A percentile compares a stretch with the other conserved stretches of the same genome.
These are phyloP conservation scores for Homarus americanus DNA, from an alignment of 1,140 invertebrate species.

Conservation along the genomic window DNA sequence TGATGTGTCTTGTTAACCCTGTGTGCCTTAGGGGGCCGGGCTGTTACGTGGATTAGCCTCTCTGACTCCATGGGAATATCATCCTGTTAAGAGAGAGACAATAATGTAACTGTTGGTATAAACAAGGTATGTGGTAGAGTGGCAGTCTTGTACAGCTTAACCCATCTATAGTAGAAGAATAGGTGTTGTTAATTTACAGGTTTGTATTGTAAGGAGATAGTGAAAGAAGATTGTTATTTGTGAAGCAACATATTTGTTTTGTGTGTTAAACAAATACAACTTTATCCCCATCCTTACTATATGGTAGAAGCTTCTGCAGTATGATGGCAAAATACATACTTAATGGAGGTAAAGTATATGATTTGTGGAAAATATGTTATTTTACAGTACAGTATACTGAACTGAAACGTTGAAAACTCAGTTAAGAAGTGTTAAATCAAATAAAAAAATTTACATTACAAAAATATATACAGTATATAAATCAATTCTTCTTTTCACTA, in stretches of 20 bases:
- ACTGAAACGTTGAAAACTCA: too few species aligned
- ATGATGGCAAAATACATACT: too few species aligned
- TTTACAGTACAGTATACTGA: too few species aligned
- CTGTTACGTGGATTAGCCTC: constrained; percentile 54
- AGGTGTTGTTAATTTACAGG: not conserved
- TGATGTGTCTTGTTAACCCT: constrained; percentile 53
- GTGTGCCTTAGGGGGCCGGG: constrained; percentile 53
- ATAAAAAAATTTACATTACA: not conserved
- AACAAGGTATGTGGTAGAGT: too few species aligned
- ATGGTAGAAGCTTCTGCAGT: too few species aligned
- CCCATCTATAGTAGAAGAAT: not conserved
- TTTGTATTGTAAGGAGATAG: not conserved
- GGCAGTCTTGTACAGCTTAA: too few species aligned
- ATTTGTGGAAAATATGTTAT: too few species aligned
- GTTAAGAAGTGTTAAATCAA: not conserved
- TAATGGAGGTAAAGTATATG: too few species aligned
- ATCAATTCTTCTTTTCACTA: too few species aligned
- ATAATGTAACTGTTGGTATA: not conserved
- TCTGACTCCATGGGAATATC: constrained; percentile 66
- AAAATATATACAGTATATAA: not conserved
- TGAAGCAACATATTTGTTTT: too few species aligned
- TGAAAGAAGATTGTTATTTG: not conserved
- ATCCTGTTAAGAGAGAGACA: constrained; percentile 27
- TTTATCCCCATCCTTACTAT: too few species aligned
- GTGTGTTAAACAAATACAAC: too few species aligned